A percentile compares a stretch with the other conserved stretches of the same genome.
Evolutionary conservation across 2,888 invertebrate genomes (phyloP).

Genomic region (Microctonus hyperodae): DNA sequence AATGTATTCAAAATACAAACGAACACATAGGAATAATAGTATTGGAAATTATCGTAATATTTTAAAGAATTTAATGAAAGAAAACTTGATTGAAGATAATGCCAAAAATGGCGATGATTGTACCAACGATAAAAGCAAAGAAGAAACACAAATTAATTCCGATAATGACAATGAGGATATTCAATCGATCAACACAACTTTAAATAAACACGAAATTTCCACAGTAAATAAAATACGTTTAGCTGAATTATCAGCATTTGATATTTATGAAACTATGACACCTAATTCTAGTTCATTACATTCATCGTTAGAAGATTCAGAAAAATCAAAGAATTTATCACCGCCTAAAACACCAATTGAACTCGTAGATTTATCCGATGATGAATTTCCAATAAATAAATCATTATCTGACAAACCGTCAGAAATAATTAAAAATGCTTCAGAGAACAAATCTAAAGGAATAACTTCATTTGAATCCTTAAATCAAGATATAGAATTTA

Average conservation of each 20-base stretch:
- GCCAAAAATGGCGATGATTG: neutral
- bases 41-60: constrained; percentile 51
- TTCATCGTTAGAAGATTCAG: neutral
- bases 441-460: neutral
- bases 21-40: constrained; percentile 47
- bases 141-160: constrained; percentile 28
- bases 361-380: constrained; percentile 25
- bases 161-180: constrained; percentile 30
- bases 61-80: constrained; percentile 30
- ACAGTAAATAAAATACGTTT: constrained; percentile 11
- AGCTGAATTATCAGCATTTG: constrained; percentile 8
- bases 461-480: constrained; percentile 3
- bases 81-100: neutral
- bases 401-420: neutral
- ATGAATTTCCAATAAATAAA: neutral
- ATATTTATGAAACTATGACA: constrained; percentile 8
- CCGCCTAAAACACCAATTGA: constrained; percentile 3
- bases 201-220: neutral
- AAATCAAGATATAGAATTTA: constrained; percentile 14
- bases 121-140: constrained; percentile 2
- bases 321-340: neutral
- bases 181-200: neutral
- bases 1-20: constrained; percentile 54
- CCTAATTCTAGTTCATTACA: neutral
- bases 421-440: neutral